Percentiles rank a stretch among this genome's conserved stretches.
Conservation (phyloP, 2,888 invertebrate genomes). For the Pseudococcus jackbeardsleyi region DNA sequence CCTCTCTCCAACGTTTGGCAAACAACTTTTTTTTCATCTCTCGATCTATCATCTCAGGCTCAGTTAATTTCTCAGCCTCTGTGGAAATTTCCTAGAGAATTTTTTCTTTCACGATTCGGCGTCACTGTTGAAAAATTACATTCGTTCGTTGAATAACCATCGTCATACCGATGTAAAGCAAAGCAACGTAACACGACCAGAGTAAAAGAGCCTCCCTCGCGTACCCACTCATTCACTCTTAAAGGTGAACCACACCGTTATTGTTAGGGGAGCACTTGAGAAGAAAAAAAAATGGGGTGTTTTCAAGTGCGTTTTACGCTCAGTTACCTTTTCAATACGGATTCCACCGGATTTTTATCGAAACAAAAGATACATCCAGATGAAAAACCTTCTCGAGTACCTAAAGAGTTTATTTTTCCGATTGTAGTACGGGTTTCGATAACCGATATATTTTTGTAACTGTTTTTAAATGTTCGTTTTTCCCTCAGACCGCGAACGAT, state of each 20-base stretch:
- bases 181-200: background rate
- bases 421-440: slow-evolving; percentile 8
- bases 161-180: background rate
- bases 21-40: background rate
- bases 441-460: slow-evolving; percentile 33
- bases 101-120: too few species aligned
- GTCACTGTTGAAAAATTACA: too few species aligned
- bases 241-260: slow-evolving; percentile 40
- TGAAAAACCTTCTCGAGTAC: slow-evolving; percentile 36
- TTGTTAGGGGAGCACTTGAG: slow-evolving; percentile 25
- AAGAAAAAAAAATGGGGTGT: slow-evolving; percentile 24
- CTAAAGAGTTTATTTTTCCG: slow-evolving; percentile 44
- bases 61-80: too few species aligned
- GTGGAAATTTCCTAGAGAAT: too few species aligned
- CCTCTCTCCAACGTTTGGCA: background rate
- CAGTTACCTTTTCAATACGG: slow-evolving; percentile 37
- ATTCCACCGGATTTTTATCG: slow-evolving; percentile 16
- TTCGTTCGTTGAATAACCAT: background rate
- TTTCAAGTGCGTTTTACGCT: slow-evolving; percentile 36
- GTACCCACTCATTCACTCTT: background rate
- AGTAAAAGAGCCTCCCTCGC: background rate
- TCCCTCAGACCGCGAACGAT: background rate
- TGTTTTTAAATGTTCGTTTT: slow-evolving; percentile 3
- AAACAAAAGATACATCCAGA: slow-evolving; percentile 38
- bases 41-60: background rate